phyloP scores from a whole-genome alignment of 2,888 invertebrate species.

The Drosophila mayaguana region DNA sequence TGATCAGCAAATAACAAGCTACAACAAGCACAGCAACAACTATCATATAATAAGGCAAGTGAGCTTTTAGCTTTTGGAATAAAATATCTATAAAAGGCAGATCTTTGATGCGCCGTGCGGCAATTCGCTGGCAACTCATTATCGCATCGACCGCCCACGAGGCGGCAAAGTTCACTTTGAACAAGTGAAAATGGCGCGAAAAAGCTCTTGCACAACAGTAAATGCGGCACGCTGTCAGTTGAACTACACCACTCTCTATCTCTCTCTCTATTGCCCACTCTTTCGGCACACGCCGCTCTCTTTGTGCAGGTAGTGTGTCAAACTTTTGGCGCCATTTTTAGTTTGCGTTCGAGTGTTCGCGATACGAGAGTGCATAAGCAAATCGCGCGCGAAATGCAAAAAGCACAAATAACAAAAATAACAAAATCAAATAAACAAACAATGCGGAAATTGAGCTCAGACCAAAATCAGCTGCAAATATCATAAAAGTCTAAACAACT shows the following conservation, averaged over 20 bases:
- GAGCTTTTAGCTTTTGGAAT: conserved; percentile 15
- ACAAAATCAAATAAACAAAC: conserved; percentile 2
- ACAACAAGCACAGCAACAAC: conserved; percentile 30
- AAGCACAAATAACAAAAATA: conserved; percentile 4
- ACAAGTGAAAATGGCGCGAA: conserved; percentile 60
- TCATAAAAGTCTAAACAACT: not conserved
- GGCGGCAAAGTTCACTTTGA: conserved; percentile 15
- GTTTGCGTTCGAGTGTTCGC: conserved; percentile 69
- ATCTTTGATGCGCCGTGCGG: conserved; percentile 28
- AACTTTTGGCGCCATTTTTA: conserved; percentile 82
- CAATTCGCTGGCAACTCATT: conserved; percentile 19
- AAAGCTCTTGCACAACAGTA: conserved; percentile 56
- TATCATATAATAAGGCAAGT: conserved; percentile 1
- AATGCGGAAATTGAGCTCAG: conserved; percentile 21
- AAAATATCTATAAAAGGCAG: conserved; percentile 14
- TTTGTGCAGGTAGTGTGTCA: conserved; percentile 44
- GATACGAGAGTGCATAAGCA: conserved; percentile 69
- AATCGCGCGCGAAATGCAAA: conserved; percentile 67
- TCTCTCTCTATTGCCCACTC: not conserved
- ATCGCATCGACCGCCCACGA: conserved; percentile 7
- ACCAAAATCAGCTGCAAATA: not conserved
- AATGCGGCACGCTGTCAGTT: conserved; percentile 46
- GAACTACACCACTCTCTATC: conserved; percentile 5
- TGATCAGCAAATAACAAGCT: conserved; percentile 44
- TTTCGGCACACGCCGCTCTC: conserved; percentile 10